Evolutionary conservation across 2,113 vertebrate genomes (phyloP), one percentile per base, ranked within the genome.

Genomic region (Phainopepla nitens): DNA sequence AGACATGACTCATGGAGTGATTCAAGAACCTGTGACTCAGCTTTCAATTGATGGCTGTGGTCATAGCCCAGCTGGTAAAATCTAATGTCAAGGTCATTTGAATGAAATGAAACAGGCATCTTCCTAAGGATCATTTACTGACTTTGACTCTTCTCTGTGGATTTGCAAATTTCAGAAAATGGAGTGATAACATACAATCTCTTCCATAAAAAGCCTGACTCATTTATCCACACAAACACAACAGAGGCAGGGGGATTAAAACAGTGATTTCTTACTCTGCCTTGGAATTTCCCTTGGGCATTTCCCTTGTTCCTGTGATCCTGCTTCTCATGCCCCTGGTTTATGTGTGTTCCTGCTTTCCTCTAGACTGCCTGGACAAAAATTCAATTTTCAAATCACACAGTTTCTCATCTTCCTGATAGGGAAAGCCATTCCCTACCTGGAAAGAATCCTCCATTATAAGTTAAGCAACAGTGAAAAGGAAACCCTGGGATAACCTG

Each of bases 1-100:
- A 80, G 64, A 83, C 91, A 60, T 90, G 95, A 94, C 60, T 93
- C 89, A 93, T 16, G 10, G 79, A 50, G 41, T 83, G 82, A 96
- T 93, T 87, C 91, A 82, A 51, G 72, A 15, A 47, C 24, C 62
- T 36, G 50, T 94, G 90, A 88, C 45, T 97, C 92, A 93, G 78
- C 51, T 29, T 66, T 51, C 64, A 39, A 33, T 35, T 60, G 65
- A 69, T 69, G 65, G 35, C 4, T 27, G 25, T 31, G 73, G 72
- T 64, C 90, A 71, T 5, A 69, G 50, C 57, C 68, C 75, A 23
- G 33, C 39, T 69, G 31, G 6, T 45, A 33, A 51, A 85, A 89
- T 29, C 22, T 47, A 56, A 70, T 0, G 27, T 20, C 39, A 83
- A 93, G 90, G 51, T 86, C 79, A 78, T 56, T 36, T 39, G 75